Base-by-base conservation (phyloP, 2,797 vertebrate species). In the Malacoctenus gilli region DNA sequence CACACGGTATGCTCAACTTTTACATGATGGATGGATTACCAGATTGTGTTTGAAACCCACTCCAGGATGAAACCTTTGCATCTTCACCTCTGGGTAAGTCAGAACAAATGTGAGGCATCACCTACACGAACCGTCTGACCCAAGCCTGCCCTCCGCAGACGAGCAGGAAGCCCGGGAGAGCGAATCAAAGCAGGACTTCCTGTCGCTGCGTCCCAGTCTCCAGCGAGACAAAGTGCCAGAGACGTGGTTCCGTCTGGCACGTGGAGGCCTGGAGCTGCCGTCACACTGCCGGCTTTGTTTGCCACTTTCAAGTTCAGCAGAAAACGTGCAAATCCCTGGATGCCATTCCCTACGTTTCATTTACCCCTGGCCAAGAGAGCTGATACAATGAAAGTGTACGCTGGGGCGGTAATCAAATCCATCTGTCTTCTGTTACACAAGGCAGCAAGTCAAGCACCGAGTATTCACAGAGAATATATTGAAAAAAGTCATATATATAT, bases 231-330 rank as follows among this genome's bases (percentile, higher is more conserved):
- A 52, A 69, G 68, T 75, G 72, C 49, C 65, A 40, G 52, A 67
- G 38, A 40, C 49, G 34, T 46, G 40, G 22, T 51, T 10, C 50
- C 10, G 59, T 77, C 62, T 72, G 72, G 66, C 84, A 75, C 47
- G 18, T 77, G 63, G 53, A 67, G 58, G 59, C 53, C 47, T 54
- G 11, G 47, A 70, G 60, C 18, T n/a, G 22, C 76, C 46, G 72
- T 76, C 80, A 91, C 88, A 91, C 85, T 90, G 79, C 71, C 56
- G 9, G 82, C 85, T 90, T 91, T 92, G 88, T 89, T 84, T 84
- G 77, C 70, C 62, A 65, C 70, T 61, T 74, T 79, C 77, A 64
- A 77, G 79, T 81, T 82, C 59, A 61, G 47, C 74, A 80, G 76
- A 84, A 85, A n/a, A 84, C 9, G 64, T 73, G 38, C 71, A 46